Percentiles rank a stretch among this genome's conserved stretches.
phyloP scores from a whole-genome alignment of 92 coral and sea anemone species.

The Parazoanthus atlanticus region DNA sequence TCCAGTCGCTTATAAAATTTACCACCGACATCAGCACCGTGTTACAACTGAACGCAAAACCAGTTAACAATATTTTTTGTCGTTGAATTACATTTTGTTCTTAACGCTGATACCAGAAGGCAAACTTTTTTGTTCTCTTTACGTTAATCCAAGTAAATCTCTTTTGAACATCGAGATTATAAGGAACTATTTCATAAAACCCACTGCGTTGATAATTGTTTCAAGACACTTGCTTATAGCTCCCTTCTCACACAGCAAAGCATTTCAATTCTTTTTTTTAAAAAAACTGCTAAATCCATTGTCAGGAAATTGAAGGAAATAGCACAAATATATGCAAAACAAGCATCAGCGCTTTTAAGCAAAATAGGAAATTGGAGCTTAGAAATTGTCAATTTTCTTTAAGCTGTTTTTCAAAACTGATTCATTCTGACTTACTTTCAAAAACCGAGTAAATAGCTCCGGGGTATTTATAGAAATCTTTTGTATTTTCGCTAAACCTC shows the following conservation, averaged over 20 bases:
- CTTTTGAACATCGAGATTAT: conserved; percentile 7
- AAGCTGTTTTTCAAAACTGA: not conserved
- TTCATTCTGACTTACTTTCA: not conserved
- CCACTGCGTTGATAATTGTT: not conserved
- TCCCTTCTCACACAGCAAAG: not conserved
- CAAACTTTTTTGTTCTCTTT: too few species aligned
- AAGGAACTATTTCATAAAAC: not conserved
- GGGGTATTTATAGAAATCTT: not conserved
- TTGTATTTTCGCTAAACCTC: not conserved
- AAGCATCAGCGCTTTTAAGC: not conserved
- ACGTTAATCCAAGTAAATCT: not conserved
- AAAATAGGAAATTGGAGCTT: conserved; percentile 2
- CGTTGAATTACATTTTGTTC: not conserved
- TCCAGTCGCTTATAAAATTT: too few species aligned
- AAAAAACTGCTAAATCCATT: not conserved
- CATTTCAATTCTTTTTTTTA: not conserved
- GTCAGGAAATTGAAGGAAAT: not conserved
- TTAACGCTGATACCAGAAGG: too few species aligned
- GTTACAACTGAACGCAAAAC: too few species aligned
- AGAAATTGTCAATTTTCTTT: not conserved
- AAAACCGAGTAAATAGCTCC: conserved; percentile 13
- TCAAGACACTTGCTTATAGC: not conserved
- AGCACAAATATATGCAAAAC: not conserved
- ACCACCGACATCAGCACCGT: too few species aligned
- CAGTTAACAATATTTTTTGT: not conserved